Base-by-base conservation (phyloP, 2,113 vertebrate species). In the Gasterosteus aculeatus region DNA sequence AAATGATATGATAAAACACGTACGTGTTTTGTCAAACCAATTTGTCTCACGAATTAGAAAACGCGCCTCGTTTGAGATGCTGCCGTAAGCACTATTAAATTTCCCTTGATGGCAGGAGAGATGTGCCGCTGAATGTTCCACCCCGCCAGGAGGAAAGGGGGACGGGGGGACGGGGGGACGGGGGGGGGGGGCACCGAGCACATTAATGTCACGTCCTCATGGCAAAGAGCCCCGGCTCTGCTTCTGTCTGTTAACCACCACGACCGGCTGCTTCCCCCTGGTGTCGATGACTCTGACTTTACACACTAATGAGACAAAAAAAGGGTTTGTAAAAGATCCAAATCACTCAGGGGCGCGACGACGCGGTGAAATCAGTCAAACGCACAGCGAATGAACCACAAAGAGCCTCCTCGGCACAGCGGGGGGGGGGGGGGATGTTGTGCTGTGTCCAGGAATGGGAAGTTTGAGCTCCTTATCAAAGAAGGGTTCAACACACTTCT, bases 351-450 rank as follows among this genome's bases (percentile, higher is more conserved):
- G 61, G 64, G 77, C 83, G 71, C 35, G n/a, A 57, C 44, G 19
- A 22, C 8, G 57, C 29, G 2, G 59, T 77, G 19, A 51, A 79
- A 77, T 76, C 73, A 63, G 75, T 70, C 77, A 88, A 78, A 88
- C 16, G 82, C 82, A 77, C 81, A 77, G 81, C 71, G 90, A 87
- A 89, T 87, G 84, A 89, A 87, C 19, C 89, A 82, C 83, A 86
- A 72, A 91, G 80, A 83, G 77, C 22, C 72, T 72, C 82, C 82
- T 82, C 69, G 69, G 76, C 81, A 35, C 88, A 83, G 84, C 87
- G 59, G 90, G 86, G 62, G 46, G 73, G 75, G 75, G 22, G 22
- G 22, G 22, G 1, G 22, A 26, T 47, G 16, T 53, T 56, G 76
- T 70, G 11, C 38, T 47, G 69, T 64, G 79, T 68, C 83, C 80